These are phyloP conservation scores for Caenorhabditis remanei DNA, from an alignment of 1,140 invertebrate species.

Conservation along the genomic window DNA sequence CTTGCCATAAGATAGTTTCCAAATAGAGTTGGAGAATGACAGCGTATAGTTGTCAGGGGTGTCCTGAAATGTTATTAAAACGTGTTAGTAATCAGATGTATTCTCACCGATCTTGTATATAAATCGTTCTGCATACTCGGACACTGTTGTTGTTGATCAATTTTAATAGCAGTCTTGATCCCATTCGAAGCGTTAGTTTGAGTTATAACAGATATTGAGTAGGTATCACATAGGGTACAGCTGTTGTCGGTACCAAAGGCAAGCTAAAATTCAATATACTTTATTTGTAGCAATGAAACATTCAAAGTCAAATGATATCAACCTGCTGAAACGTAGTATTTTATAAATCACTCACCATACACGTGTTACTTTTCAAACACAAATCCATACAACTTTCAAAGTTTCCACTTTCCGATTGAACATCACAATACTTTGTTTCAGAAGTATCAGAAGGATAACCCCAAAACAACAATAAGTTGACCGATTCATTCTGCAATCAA, in stretches of 20 bases:
- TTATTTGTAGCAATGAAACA: too few relatives aligned
- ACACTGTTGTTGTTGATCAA: background rate
- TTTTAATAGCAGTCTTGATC: background rate
- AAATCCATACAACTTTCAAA: background rate
- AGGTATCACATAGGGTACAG: background rate
- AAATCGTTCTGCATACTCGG: background rate
- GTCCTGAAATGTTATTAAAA: background rate
- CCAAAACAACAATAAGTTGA: slow-evolving; percentile 5
- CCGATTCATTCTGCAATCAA: background rate
- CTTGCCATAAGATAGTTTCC: background rate
- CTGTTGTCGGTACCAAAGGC: background rate
- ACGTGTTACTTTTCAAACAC: background rate
- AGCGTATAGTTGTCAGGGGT: background rate
- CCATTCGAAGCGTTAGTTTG: background rate
- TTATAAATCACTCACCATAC: background rate
- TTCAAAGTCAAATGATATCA: too few relatives aligned
- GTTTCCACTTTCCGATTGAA: background rate
- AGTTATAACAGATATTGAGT: background rate
- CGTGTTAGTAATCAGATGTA: background rate
- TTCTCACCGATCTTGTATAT: background rate
- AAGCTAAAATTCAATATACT: background rate
- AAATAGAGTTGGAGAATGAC: background rate
- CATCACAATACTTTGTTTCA: background rate
- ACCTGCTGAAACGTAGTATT: too few relatives aligned
- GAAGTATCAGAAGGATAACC: background rate